Conservation (phyloP, 2,113 vertebrate species). For the Catharus bicknelli region DNA sequence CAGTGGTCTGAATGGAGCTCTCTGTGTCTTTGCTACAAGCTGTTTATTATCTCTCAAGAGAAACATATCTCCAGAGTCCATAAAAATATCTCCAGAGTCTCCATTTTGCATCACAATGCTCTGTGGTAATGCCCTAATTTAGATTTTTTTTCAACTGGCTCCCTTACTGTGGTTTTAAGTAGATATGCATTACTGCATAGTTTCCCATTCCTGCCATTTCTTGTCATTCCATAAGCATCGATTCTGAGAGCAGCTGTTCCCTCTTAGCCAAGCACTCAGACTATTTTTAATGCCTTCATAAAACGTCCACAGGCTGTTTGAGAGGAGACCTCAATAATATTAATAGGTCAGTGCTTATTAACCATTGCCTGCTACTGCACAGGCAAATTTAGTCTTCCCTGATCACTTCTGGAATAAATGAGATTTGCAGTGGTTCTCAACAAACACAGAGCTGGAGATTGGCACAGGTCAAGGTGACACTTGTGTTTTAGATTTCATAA, state of each 20-base stretch:
- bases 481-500: not conserved
- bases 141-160: not conserved
- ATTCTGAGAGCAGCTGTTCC: not conserved
- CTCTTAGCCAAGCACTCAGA: not conserved
- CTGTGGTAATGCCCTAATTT: not conserved
- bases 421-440: not conserved
- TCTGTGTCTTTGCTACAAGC: not conserved
- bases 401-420: not conserved
- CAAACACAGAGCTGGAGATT: not conserved
- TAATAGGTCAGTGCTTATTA: not conserved
- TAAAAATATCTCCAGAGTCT: not conserved
- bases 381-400: not conserved
- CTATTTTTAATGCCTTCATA: not conserved
- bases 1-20: not conserved
- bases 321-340: not conserved
- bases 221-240: not conserved
- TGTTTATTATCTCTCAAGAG: not conserved
- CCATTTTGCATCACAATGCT: not conserved
- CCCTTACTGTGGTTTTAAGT: not conserved
- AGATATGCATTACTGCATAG: not conserved
- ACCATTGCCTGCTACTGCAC: not conserved
- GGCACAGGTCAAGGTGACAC: not conserved
- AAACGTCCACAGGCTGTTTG: not conserved
- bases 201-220: not conserved
- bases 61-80: not conserved